Conservation (phyloP, 1,140 invertebrate genomes). For the Neodiprion virginianus region DNA sequence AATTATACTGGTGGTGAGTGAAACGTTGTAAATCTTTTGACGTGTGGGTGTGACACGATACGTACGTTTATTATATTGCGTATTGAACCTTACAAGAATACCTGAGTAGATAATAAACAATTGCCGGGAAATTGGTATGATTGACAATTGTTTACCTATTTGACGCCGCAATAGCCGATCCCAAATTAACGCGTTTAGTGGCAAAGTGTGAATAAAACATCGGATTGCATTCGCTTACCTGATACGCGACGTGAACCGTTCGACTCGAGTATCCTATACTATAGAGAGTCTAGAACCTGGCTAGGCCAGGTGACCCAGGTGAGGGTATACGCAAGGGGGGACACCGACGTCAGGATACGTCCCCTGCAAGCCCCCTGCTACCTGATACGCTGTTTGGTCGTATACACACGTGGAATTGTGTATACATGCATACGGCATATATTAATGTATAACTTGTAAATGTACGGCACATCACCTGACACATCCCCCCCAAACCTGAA, state of each 20-base stretch:
- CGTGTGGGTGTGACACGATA: constrained; percentile 6
- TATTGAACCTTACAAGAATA: background rate
- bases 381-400: background rate
- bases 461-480: no score
- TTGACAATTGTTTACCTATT: background rate
- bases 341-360: background rate
- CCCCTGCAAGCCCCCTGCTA: background rate
- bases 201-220: background rate
- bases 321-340: background rate
- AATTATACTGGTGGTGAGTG: no score
- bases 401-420: no score
- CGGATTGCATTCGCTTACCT: background rate
- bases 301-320: background rate
- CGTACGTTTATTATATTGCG: background rate
- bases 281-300: constrained; percentile 5
- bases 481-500: no score
- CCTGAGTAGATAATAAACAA: no score
- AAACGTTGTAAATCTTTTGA: background rate
- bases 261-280: background rate
- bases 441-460: no score
- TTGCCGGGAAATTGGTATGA: background rate
- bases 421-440: no score
- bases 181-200: background rate
- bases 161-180: background rate
- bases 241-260: background rate